A percentile compares a stretch with the other conserved stretches of the same genome.
Evolutionary conservation across 2,888 invertebrate genomes (phyloP).

Genomic region (Hanleya hanleyi): DNA sequence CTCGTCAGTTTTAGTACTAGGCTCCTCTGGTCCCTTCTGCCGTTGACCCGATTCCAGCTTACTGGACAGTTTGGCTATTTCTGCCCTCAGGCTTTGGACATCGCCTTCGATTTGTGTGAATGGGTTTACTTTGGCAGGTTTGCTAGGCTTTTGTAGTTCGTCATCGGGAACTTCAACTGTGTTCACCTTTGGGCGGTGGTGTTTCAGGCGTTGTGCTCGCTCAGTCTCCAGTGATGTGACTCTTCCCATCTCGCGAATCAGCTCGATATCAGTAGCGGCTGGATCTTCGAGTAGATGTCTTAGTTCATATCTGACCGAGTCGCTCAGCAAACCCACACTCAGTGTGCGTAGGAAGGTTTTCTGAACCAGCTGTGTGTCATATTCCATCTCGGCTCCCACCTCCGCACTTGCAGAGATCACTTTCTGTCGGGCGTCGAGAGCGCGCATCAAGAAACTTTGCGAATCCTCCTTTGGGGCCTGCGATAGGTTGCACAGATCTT

Average conservation of each 20-base stretch:
- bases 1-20: no score
- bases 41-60: no score
- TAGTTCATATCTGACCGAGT: constrained; percentile 14
- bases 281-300: constrained; percentile 7
- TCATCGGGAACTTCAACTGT: not conserved
- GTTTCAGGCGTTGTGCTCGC: not conserved
- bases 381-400: constrained; percentile 4
- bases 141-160: not conserved
- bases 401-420: constrained; percentile 13
- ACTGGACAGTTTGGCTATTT: not conserved
- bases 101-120: not conserved
- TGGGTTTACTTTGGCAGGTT: not conserved
- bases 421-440: constrained; percentile 15
- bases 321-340: not conserved
- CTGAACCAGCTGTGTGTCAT: constrained; percentile 8
- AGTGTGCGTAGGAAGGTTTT: constrained; percentile 8
- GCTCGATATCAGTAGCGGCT: constrained; percentile 5
- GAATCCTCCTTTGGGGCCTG: constrained; percentile 13
- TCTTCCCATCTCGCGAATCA: constrained; percentile 3
- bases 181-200: not conserved
- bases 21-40: no score
- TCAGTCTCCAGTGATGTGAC: constrained; percentile 14
- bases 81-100: not conserved
- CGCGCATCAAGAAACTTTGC: constrained; percentile 13
- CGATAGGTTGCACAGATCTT: constrained; percentile 10